Evolutionary conservation across 2,888 invertebrate species (phyloP), one percentile per base, ranked within the genome.

Genomic region (Drosophila infuscata): DNA sequence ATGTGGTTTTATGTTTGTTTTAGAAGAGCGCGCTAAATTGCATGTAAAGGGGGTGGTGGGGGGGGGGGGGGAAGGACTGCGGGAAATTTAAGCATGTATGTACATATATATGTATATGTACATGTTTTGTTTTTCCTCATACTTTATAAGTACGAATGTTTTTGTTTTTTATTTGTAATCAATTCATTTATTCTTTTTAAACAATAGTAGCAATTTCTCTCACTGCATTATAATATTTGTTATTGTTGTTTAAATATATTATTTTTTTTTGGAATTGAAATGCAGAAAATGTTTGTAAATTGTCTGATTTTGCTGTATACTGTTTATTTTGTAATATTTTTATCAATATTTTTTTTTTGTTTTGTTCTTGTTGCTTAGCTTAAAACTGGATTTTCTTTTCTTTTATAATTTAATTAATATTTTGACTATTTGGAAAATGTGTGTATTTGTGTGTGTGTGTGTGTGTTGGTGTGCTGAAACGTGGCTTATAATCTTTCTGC

Each of bases 1-100:
- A 53, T 69, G 46, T 61, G 30, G 54, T 66, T 69, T 53, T 30
- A 61, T 63, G 52, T 36, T 57, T 59, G 56, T 48, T 67, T 72
- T 73, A 71, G 69, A 83, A 86, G 77, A 88, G 77, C 83, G 77
- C 87, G 62, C 87, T 81, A 75, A 87, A 61, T 77, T 68, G 59
- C 70, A 53, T 70, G 60, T 70, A 60, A 57, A 56, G 65, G 46
- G 53, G 38, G 9, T n/a, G 11, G 41, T 2, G 20, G n/a, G n/a
- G 11, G 11, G n/a, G 9, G 30, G 46, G 1, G 12, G 12, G 2
- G 17, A n/a, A 36, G 17, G 20, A 17, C 8, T 25, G 46, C 4
- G 61, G 53, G n/a, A 46, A 35, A 73, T 67, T 58, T 64, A 74
- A 70, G 67, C 56, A 48, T 74, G 41, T 59, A n/a, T 64, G 33